Percentiles rank a stretch among this genome's conserved stretches.
Conservation (phyloP, 1,140 invertebrate genomes). For the Holcopasites calliopsidis region DNA sequence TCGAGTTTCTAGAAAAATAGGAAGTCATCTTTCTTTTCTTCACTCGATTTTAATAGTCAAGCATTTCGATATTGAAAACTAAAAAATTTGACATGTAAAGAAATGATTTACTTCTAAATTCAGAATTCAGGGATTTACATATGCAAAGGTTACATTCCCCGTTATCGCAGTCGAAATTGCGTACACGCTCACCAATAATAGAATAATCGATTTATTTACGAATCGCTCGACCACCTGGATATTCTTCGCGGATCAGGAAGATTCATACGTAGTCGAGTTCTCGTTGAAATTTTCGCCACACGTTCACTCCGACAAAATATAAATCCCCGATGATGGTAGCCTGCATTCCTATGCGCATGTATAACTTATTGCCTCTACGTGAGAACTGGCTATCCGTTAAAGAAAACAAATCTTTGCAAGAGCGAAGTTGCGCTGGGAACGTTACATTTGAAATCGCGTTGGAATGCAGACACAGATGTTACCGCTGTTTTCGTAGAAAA, state of each 20-base stretch:
- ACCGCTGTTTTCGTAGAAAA: neutral
- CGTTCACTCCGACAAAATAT: slow-evolving; percentile 10
- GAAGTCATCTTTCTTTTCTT: no score
- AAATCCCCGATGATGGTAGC: slow-evolving; percentile 16
- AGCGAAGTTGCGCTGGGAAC: neutral
- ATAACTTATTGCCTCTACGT: slow-evolving; percentile 37
- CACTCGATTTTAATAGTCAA: no score
- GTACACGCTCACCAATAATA: neutral
- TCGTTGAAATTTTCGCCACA: slow-evolving; percentile 29
- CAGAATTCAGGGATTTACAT: no score
- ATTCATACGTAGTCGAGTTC: neutral
- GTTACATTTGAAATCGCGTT: neutral
- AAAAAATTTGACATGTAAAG: no score
- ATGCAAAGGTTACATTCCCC: neutral
- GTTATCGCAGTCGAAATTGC: no score
- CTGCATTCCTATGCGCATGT: slow-evolving; percentile 18
- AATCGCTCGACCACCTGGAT: neutral
- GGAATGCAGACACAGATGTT: neutral
- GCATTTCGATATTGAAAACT: no score
- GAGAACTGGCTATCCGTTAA: slow-evolving; percentile 21
- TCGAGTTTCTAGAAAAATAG: no score
- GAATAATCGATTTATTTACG: neutral
- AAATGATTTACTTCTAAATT: no score
- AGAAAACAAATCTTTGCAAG: slow-evolving; percentile 16
- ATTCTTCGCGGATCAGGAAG: neutral